Base-by-base conservation (phyloP, 2,888 invertebrate genomes). In the Hirtodrosophila histrioides region DNA sequence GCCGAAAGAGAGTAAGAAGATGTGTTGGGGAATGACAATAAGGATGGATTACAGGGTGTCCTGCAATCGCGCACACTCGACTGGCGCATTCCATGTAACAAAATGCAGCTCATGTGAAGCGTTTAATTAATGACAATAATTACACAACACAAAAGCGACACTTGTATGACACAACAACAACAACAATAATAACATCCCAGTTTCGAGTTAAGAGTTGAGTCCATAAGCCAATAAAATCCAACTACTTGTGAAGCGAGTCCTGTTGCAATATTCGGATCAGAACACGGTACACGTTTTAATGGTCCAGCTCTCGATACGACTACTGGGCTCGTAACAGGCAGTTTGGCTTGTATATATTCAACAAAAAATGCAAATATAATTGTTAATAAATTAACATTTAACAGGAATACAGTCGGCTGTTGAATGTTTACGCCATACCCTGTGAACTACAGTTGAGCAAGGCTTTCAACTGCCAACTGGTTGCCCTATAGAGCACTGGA, bases 41-140 rank as follows among this genome's bases (percentile, higher is more conserved):
- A 1, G 1, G 17, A 17, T 17, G 1, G 17, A 17, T 17, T 17
- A 17, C 17, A 17, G 17, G 17, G 17, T 17, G 17, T 17, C 17
- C 2, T 17, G 17, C 17, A 17, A 17, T 17, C 17, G 17, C 17
- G 17, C 17, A 17, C 17, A 17, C 17, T 17, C 17, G 1, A 17
- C 1, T 17, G 2, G 9, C 33, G 7, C 4, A 4, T 33, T 27
- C 10, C 8, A 33, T n/a, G 35, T 7, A 24, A 44, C 11, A 45
- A 49, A 45, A 64, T 58, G 37, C 7, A 11, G 36, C 53, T 46
- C 8, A 39, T 39, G 37, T 63, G 48, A 58, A 66, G 33, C 65
- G 43, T 85, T 81, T 75, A 83, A 79, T 80, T 70, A 68, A 69
- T 80, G 61, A 37, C 65, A 79, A 68, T 75, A 75, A 75, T 82